phyloP scores from a whole-genome alignment of 2,797 vertebrate species.

The Alca torda region DNA sequence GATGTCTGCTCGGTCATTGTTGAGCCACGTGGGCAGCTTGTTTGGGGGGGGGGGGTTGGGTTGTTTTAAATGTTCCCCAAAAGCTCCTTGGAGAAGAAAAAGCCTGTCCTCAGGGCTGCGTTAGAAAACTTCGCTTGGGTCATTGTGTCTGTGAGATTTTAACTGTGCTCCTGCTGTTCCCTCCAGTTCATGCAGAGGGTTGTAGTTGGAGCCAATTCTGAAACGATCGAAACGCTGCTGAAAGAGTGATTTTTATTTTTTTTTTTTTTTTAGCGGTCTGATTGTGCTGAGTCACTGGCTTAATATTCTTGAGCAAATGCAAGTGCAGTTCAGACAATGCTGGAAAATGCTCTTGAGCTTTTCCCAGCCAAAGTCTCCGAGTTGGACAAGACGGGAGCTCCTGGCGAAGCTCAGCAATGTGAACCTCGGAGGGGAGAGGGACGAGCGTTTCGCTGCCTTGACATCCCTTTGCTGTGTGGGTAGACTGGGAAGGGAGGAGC shows the following conservation, averaged over 20 bases:
- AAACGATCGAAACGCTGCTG: background rate
- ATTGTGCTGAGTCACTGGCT: background rate
- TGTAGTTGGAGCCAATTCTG: background rate
- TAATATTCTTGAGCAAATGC: background rate
- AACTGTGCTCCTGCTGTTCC: background rate
- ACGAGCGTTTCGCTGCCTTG: rapidly evolving
- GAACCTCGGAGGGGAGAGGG: background rate
- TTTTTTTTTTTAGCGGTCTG: background rate
- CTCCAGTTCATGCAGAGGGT: rapidly evolving
- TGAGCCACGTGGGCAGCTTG: background rate
- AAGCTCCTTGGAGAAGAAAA: background rate
- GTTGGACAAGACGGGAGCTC: background rate
- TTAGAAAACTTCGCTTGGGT: background rate
- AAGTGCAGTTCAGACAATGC: background rate
- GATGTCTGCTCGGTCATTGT: rapidly evolving
- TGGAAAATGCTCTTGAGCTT: background rate
- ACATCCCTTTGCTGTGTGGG: background rate
- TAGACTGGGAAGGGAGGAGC: background rate
- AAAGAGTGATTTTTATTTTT: background rate
- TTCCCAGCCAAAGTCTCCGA: background rate
- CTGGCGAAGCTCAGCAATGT: rapidly evolving
- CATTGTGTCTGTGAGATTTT: background rate
- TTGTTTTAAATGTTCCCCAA: background rate
- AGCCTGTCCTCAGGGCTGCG: background rate
- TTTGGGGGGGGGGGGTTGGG: background rate